Percentiles rank a stretch among this genome's conserved stretches.
phyloP scores from a whole-genome alignment of 2,888 invertebrate species.

The Aspidiotus rigidus region DNA sequence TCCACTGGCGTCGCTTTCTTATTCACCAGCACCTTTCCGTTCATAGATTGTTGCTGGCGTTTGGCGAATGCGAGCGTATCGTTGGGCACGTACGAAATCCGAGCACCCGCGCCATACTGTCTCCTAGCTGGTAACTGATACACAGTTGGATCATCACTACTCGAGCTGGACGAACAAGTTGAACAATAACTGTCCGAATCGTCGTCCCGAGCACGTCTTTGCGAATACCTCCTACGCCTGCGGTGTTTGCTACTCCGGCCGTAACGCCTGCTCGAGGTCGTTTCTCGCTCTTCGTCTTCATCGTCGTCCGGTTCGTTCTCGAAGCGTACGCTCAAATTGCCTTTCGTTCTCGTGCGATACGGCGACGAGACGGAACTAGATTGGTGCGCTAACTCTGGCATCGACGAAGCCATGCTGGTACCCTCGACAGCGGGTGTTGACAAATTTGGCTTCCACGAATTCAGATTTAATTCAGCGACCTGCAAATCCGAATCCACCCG shows the following conservation, averaged over 20 bases:
- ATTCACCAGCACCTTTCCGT: conserved; percentile 28
- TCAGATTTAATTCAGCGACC: conserved; percentile 50
- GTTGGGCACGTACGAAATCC: conserved; percentile 88
- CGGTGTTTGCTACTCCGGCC: conserved; percentile 9
- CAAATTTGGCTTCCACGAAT: conserved; percentile 47
- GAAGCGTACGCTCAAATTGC: conserved; percentile 48
- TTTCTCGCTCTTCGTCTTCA: conserved; percentile 13
- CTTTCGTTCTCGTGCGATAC: conserved; percentile 42
- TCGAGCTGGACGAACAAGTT: conserved; percentile 65
- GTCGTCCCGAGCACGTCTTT: conserved; percentile 45
- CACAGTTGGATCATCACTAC: conserved; percentile 74
- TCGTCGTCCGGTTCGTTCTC: conserved; percentile 42
- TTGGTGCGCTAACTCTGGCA: conserved; percentile 51
- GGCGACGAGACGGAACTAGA: conserved; percentile 41
- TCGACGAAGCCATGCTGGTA: conserved; percentile 50
- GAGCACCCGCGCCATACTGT: conserved; percentile 77
- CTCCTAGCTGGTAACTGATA: conserved; percentile 74
- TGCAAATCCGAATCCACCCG: conserved; percentile 38
- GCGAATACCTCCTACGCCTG: conserved; percentile 12
- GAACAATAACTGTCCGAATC: conserved; percentile 76
- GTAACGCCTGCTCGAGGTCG: conserved; percentile 1
- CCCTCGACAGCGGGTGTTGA: conserved; percentile 2
- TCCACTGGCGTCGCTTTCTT: conserved; percentile 35
- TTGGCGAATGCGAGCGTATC: conserved; percentile 73
- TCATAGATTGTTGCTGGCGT: conserved; percentile 29